Evolutionary conservation across 2,888 invertebrate species (phyloP).

Genomic region (Drosophila anomalipes): DNA sequence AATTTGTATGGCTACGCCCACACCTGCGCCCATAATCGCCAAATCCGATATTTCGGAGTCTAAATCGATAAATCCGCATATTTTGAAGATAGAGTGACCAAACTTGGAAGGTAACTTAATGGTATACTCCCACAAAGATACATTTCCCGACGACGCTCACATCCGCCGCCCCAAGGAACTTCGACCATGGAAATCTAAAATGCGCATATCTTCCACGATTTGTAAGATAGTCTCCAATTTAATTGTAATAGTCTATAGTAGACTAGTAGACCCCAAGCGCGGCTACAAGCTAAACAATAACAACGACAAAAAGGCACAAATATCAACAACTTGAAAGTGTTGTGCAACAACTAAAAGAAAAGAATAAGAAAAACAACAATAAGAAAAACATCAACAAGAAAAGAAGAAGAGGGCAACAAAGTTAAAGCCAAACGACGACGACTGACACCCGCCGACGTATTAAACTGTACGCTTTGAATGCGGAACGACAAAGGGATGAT

Average conservation of each 20-base stretch:
- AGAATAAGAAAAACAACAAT: not conserved
- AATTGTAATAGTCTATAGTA: slow-evolving; percentile 59
- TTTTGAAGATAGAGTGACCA: too few species aligned
- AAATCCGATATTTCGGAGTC: too few species aligned
- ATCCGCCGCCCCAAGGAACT: too few species aligned
- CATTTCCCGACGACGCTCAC: too few species aligned
- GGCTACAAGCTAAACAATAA: slow-evolving; percentile 62
- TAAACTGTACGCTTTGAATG: slow-evolving; percentile 99
- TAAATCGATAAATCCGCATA: too few species aligned
- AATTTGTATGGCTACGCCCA: too few species aligned
- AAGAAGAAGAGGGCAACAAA: slow-evolving; percentile 13
- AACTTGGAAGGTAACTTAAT: too few species aligned
- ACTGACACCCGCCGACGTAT: slow-evolving; percentile 98
- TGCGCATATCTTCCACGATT: too few species aligned
- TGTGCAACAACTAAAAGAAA: slow-evolving; percentile 4
- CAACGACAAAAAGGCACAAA: slow-evolving; percentile 18
- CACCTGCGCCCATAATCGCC: too few species aligned
- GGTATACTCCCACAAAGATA: too few species aligned
- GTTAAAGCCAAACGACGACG: slow-evolving; percentile 77
- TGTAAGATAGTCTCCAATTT: slow-evolving; percentile 32
- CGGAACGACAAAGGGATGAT: slow-evolving; percentile 99
- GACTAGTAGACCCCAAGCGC: slow-evolving; percentile 46
- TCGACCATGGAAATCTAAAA: too few species aligned
- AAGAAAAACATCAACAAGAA: slow-evolving; percentile 14
- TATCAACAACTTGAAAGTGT: not conserved